Evolutionary conservation across 2,797 vertebrate species (phyloP).

Genomic region (Nannoperca obscura): DNA sequence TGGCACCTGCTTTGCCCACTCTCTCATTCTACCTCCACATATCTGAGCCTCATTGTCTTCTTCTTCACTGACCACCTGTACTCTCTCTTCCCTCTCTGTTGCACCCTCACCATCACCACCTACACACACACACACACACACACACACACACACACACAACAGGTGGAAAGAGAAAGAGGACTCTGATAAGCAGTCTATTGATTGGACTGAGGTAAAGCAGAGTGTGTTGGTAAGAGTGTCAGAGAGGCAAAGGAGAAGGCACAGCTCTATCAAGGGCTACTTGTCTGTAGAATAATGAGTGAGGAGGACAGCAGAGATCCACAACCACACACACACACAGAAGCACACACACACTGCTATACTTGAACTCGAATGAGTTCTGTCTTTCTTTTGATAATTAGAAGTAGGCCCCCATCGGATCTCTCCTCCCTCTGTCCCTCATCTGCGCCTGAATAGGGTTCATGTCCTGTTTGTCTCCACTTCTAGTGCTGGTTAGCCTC

Average conservation of each 20-base stretch:
- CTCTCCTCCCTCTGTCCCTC: not conserved
- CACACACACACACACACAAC: slow-evolving; percentile 20
- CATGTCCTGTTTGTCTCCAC: slow-evolving; percentile 8
- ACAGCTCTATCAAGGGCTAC: slow-evolving; percentile 69
- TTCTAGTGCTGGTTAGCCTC: not conserved
- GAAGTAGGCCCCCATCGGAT: not conserved
- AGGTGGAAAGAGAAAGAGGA: slow-evolving; percentile 35
- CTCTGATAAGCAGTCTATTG: slow-evolving; percentile 73
- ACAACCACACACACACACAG: slow-evolving; percentile 24
- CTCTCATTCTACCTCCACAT: slow-evolving; percentile 34
- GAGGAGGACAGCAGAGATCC: slow-evolving; percentile 48
- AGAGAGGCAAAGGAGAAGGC: slow-evolving; percentile 53
- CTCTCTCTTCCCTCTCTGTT: slow-evolving; percentile 14
- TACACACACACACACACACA: slow-evolving; percentile 22
- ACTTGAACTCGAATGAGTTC: slow-evolving; percentile 18
- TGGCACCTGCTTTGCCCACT: slow-evolving; percentile 22
- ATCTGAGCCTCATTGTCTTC: slow-evolving; percentile 28
- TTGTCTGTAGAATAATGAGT: slow-evolving; percentile 38
- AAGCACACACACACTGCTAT: not conserved
- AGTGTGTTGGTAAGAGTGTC: slow-evolving; percentile 69
- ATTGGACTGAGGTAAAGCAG: slow-evolving; percentile 72
- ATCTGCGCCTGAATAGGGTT: not conserved
- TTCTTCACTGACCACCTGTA: slow-evolving; percentile 24
- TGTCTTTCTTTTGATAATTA: slow-evolving; percentile 23
- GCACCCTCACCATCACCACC: slow-evolving; percentile 21